Percentiles rank a stretch among this genome's conserved stretches.
These are phyloP conservation scores for Thereva unica DNA, from an alignment of 2,888 invertebrate genomes.

Conservation along the genomic window DNA sequence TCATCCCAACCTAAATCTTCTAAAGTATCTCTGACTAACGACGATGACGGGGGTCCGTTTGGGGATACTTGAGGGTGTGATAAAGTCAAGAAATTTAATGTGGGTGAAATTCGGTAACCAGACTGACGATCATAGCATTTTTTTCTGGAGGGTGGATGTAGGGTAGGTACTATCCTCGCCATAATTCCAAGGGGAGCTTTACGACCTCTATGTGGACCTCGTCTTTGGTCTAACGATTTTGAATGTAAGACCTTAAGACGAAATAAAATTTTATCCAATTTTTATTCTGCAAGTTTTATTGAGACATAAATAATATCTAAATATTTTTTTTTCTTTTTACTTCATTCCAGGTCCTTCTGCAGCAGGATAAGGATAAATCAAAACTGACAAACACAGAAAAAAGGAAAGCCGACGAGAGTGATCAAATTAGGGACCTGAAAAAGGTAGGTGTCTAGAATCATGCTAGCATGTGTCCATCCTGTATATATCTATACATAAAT, in stretches of 20 bases:
- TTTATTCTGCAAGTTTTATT: slow-evolving; percentile 10
- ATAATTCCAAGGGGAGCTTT: not conserved
- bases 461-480: not conserved
- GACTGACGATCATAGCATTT: no score
- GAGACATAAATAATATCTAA: not conserved
- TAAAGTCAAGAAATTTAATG: no score
- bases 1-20: no score
- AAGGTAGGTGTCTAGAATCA: slow-evolving; percentile 64
- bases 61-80: no score
- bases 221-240: not conserved
- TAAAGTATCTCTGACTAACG: no score
- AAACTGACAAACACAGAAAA: slow-evolving; percentile 74
- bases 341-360: slow-evolving; percentile 58
- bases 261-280: slow-evolving; percentile 1
- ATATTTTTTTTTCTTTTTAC: slow-evolving; percentile 1
- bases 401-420: slow-evolving; percentile 80
- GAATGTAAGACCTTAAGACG: not conserved
- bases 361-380: slow-evolving; percentile 67
- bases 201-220: slow-evolving; percentile 10
- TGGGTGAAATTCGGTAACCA: no score
- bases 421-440: slow-evolving; percentile 82
- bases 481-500: no score
- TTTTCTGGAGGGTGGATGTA: no score
- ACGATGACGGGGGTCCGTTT: no score
- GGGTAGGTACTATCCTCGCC: not conserved